Percentiles rank a stretch among this genome's conserved stretches.
Evolutionary conservation across 2,888 invertebrate species (phyloP).

Genomic region (Sericinus montela): DNA sequence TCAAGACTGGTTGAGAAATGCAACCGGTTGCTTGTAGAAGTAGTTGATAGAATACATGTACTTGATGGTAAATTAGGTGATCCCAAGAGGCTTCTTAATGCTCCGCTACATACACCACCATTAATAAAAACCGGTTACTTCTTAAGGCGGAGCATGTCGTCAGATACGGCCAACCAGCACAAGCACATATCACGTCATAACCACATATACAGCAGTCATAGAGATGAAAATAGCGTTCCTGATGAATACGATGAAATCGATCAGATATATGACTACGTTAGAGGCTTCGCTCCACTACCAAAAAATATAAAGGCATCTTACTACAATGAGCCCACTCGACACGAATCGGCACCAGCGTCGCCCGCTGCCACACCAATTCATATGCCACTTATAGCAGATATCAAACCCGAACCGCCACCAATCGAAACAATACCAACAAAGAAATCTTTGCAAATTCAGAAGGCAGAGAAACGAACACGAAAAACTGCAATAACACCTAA

Average conservation of each 20-base stretch:
- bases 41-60: constrained; percentile 89
- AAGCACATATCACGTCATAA: constrained; percentile 73
- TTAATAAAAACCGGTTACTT: constrained; percentile 83
- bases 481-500: constrained; percentile 80
- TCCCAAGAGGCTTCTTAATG: constrained; percentile 65
- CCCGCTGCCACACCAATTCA: constrained; percentile 77
- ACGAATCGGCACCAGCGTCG: constrained; percentile 77
- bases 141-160: constrained; percentile 87
- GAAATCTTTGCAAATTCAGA: constrained; percentile 78
- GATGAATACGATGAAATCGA: constrained; percentile 97
- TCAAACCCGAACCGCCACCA: constrained; percentile 93
- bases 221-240: constrained; percentile 83
- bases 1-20: constrained; percentile 88
- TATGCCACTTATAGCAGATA: constrained; percentile 76
- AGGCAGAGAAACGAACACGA: constrained; percentile 87
- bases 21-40: constrained; percentile 84
- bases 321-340: constrained; percentile 66
- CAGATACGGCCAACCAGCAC: constrained; percentile 83
- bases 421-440: constrained; percentile 95
- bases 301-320: constrained; percentile 87
- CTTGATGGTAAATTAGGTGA: constrained; percentile 90
- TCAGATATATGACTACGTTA: constrained; percentile 96
- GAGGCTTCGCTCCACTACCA: constrained; percentile 94
- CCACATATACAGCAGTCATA: constrained; percentile 76
- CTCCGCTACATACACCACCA: constrained; percentile 62